Evolutionary conservation across 1,140 invertebrate species (phyloP), one percentile per base, ranked within the genome.

Genomic region (Oedothorax gibbosus): DNA sequence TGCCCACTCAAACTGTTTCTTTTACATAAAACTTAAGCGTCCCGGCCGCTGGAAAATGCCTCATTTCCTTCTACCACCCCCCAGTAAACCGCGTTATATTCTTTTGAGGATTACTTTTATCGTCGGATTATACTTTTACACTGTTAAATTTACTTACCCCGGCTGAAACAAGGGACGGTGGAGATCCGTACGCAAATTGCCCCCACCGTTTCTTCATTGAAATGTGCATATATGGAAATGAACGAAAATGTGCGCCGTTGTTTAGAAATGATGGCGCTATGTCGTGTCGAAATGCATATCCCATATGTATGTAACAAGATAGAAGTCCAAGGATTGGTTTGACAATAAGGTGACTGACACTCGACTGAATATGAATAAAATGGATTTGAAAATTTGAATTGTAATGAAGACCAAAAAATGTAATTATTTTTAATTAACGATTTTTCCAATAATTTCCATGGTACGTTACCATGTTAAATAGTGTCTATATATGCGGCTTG

Each of bases 201-300:
- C 64, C 18, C 21, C 15, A n/a, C 75, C 54, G 10, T 51, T 10
- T 54, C 64, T 60, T 82, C 79, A 82, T 82, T 82, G 79, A 82
- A 82, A 82, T 82, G 79, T 82, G 79, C 79, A 82, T 82, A 82
- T 82, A 82, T 82, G 79, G 79, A 82, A 82, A 82, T 82, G 79
- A 82, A 82, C 49, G 62, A 80, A 80, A 71, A 20, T 51, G 64
- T 21, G 1, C 75, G 20, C 53, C 49, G n/a, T 20, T 69, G 53
- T 80, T 69, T 53, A 56, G 49, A 54, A 77, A 53, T 66, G 71
- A 73, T 79, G 77, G 62, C 64, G 53, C 35, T 49, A 73, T 82
- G 56, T 69, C 79, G 79, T 82, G 79, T 64, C 54, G 78, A 80
- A 80, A 80, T 80, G 53, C 78, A 80, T 80, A 69, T 80, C 75